Evolutionary conservation across 2,888 invertebrate species (phyloP).

Genomic region (Agelastica alni): DNA sequence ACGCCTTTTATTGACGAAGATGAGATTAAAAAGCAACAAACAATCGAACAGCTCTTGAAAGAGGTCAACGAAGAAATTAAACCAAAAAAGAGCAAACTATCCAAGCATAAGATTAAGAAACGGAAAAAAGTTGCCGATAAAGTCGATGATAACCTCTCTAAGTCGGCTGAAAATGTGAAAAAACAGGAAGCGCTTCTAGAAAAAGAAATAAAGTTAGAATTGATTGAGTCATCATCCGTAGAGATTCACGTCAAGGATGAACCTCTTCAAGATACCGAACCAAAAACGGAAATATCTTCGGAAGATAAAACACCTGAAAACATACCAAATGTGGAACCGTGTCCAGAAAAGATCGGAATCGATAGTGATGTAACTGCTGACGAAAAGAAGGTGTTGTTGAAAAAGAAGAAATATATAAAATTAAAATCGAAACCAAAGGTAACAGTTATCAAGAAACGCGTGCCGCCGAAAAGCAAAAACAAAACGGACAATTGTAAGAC

Average conservation of each 20-base stretch:
- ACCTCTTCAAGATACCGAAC: slow-evolving; percentile 10
- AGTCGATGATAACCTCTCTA: background rate
- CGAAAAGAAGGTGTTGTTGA: slow-evolving; percentile 2
- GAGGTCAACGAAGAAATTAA: slow-evolving; percentile 29
- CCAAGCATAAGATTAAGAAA: slow-evolving; percentile 20
- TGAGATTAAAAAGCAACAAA: slow-evolving; percentile 34
- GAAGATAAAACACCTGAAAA: slow-evolving; percentile 15
- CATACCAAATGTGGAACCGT: slow-evolving; percentile 48
- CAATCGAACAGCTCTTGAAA: slow-evolving; percentile 25
- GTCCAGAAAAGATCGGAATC: no score
- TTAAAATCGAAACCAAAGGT: slow-evolving; percentile 37
- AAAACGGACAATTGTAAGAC: slow-evolving; percentile 34
- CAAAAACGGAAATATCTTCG: background rate
- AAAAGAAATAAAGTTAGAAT: slow-evolving; percentile 6
- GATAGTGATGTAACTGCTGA: slow-evolving; percentile 32
- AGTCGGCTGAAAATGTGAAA: background rate
- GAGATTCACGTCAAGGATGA: slow-evolving; percentile 17
- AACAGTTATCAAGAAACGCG: slow-evolving; percentile 37
- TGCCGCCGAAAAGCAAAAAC: slow-evolving; percentile 24
- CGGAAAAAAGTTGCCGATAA: slow-evolving; percentile 2
- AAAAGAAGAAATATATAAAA: slow-evolving; percentile 27
- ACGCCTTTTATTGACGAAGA: slow-evolving; percentile 34
- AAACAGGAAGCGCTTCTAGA: slow-evolving; percentile 1
- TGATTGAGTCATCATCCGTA: background rate
- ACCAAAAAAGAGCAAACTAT: slow-evolving; percentile 14